Evolutionary conservation across 2,113 vertebrate species (phyloP).

Genomic region (Castor canadensis): DNA sequence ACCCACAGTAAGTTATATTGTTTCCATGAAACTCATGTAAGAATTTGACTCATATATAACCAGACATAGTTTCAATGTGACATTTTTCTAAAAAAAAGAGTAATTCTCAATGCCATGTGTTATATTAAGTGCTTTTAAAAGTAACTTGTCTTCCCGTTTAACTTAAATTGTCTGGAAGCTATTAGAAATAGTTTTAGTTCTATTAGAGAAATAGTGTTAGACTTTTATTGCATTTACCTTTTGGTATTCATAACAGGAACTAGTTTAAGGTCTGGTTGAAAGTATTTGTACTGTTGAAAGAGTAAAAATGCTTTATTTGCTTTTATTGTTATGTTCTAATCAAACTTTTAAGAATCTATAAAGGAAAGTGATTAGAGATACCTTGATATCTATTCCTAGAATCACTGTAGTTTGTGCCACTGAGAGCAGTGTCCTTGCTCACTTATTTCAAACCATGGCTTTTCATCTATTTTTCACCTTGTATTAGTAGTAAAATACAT

Average conservation of each 20-base stretch:
- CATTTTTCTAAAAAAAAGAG: neutral
- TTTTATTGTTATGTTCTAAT: neutral
- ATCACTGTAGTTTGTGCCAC: neutral
- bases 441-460: neutral
- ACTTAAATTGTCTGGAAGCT: neutral
- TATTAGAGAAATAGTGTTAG: neutral
- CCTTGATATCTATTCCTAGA: neutral
- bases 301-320: slow-evolving; percentile 5
- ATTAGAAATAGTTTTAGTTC: neutral
- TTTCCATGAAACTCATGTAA: neutral
- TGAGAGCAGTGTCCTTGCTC: neutral
- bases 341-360: neutral
- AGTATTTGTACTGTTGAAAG: slow-evolving; percentile 4
- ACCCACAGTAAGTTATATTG: slow-evolving; percentile 89
- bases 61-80: neutral
- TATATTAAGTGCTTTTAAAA: neutral
- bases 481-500: neutral
- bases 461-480: neutral
- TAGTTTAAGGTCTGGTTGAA: slow-evolving; percentile 6
- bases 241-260: neutral
- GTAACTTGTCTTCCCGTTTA: neutral
- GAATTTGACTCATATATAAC: neutral
- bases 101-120: neutral
- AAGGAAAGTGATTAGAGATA: neutral
- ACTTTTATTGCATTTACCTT: neutral